Base-by-base conservation (phyloP, 2,888 invertebrate genomes). In the Malthinus flaveolus region DNA sequence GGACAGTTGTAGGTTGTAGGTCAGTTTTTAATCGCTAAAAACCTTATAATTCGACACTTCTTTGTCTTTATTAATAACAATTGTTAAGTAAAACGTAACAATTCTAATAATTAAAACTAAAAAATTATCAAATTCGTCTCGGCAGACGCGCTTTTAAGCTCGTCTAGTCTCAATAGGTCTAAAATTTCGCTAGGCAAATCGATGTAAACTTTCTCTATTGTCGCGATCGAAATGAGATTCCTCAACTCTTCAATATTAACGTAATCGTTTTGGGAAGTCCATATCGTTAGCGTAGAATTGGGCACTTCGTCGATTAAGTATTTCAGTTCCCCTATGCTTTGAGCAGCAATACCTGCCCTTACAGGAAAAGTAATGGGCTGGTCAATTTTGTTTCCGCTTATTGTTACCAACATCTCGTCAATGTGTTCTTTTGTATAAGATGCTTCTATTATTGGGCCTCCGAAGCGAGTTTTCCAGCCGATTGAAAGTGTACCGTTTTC, bases 401-500 rank as follows among this genome's bases (percentile, higher is more conserved):
- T 79, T 5, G 79, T 78, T 2, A 84, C 73, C 1, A 87, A 70
- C 93, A 94, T 94, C 11, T 82, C 80, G 0, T 85, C 79, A n/a
- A 91, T 83, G 49, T 92, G 84, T 0, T 81, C 78, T 1, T 80
- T 71, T 3, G 83, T 85, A 75, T 91, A 92, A 31, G 79, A 81
- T 1, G 84, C 87, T 42, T 82, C 73, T 1, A 68, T 82, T 57
- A 78, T 78, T 61, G 81, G 76, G 0, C 77, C 78, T 3, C 83
- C 82, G 73, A 84, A 87, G 60, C 80, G 82, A 1, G 93, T 93
- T 12, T 91, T 93, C 95, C 95, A 95, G 0, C 93, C 95, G 5
- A 93, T 80, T 7, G 94, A 95, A 1, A 95, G 79, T 0, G 87
- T 86, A 0, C 87, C 83, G 11, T 85, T 80, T 0, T 86, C 83